Evolutionary conservation across 2,113 vertebrate species (phyloP).

Genomic region (Microcebus murinus): DNA sequence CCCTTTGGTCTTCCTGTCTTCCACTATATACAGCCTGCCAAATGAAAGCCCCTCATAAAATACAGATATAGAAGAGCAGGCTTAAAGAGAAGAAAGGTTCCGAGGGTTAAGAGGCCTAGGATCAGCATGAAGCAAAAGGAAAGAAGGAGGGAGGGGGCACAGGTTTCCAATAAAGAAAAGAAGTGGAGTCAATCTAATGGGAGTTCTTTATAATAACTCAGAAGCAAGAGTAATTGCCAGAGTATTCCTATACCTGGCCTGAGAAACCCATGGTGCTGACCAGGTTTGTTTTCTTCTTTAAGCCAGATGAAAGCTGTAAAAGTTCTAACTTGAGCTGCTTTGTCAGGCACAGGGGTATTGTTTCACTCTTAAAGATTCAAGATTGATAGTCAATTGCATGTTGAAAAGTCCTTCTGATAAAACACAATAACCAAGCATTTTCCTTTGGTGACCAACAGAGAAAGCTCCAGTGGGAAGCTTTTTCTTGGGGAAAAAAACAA

Average conservation of each 20-base stretch:
- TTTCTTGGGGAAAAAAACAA: not conserved
- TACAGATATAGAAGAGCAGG: not conserved
- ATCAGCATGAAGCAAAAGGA: not conserved
- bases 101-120: not conserved
- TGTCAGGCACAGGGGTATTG: not conserved
- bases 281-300: not conserved
- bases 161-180: not conserved
- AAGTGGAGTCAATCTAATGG: not conserved
- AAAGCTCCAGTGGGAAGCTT: conserved; percentile 20
- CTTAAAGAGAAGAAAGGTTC: not conserved
- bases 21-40: not conserved
- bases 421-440: conserved; percentile 57
- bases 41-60: not conserved
- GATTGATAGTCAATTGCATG: conserved; percentile 17
- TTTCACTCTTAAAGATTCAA: conserved; percentile 52
- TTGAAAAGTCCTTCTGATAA: conserved; percentile 38
- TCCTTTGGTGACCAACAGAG: conserved; percentile 34
- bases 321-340: not conserved
- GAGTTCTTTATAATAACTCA: not conserved
- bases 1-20: not conserved
- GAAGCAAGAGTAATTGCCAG: not conserved
- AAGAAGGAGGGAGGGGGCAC: not conserved
- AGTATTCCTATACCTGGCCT: not conserved
- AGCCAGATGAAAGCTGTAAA: not conserved
- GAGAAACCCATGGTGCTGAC: not conserved